Evolutionary conservation across 2,113 vertebrate genomes (phyloP).

Genomic region (Menidia beryllina): DNA sequence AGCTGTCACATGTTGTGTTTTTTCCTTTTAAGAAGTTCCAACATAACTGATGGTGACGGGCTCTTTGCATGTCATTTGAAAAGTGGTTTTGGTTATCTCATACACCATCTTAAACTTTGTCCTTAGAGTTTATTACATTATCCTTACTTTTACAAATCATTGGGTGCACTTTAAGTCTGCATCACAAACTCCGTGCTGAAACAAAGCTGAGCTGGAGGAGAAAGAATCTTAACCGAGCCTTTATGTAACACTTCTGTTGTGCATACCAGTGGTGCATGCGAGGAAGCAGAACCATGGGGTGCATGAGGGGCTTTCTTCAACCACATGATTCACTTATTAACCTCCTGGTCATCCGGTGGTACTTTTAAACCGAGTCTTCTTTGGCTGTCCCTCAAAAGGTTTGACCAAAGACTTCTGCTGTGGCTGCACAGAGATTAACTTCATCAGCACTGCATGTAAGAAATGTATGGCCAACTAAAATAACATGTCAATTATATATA

Average conservation of each 20-base stretch:
- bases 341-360: constrained; percentile 16
- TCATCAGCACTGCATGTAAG: not conserved
- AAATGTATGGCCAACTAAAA: fast-evolving
- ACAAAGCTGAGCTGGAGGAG: not conserved
- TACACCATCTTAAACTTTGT: too few species aligned
- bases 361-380: not conserved
- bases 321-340: constrained; percentile 28
- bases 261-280: not conserved
- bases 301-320: constrained; percentile 11
- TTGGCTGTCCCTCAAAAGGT: not conserved
- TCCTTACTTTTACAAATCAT: too few species aligned
- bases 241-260: not conserved
- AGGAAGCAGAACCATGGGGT: not conserved
- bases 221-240: not conserved
- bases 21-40: constrained; percentile 4
- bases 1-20: not conserved
- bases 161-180: too few species aligned
- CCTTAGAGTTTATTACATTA: too few species aligned
- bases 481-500: too few species aligned
- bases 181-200: too few species aligned
- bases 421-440: not conserved
- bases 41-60: not conserved
- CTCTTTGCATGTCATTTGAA: not conserved
- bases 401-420: not conserved
- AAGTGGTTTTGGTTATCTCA: too few species aligned